These are phyloP conservation scores for Branchellion lobata DNA, from an alignment of 2,888 invertebrate species.

Conservation along the genomic window DNA sequence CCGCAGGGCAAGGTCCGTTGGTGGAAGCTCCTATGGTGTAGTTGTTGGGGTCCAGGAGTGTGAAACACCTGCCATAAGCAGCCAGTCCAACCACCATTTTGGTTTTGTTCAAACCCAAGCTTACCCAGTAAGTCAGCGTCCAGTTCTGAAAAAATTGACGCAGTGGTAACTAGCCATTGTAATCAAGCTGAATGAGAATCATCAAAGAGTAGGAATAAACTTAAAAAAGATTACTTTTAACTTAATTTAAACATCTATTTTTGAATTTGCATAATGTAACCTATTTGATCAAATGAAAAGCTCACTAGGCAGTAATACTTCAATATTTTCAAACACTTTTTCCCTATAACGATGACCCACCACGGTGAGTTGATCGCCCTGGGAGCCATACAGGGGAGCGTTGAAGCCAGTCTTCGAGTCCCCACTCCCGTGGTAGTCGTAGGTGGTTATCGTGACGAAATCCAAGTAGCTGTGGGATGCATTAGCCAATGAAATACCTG, in stretches of 20 bases:
- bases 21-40: conserved; percentile 55
- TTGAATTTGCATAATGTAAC: too few relatives aligned
- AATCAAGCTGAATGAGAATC: too few relatives aligned
- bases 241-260: too few relatives aligned
- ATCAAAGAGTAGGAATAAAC: too few relatives aligned
- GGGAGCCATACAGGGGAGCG: conserved; percentile 24
- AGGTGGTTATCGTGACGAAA: conserved; percentile 25
- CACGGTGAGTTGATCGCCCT: background rate
- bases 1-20: conserved; percentile 52
- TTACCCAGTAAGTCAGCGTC: conserved; percentile 55
- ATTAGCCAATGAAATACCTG: background rate
- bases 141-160: conserved; percentile 44
- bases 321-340: background rate
- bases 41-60: conserved; percentile 50
- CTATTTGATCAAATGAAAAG: too few relatives aligned
- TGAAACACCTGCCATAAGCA: conserved; percentile 56
- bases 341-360: too few relatives aligned
- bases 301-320: too few relatives aligned
- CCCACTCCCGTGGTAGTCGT: conserved; percentile 38
- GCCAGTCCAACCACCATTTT: conserved; percentile 57
- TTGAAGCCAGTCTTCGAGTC: conserved; percentile 21
- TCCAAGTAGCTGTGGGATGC: conserved; percentile 8
- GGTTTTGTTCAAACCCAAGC: conserved; percentile 54
- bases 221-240: too few relatives aligned
- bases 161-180: too few relatives aligned